Evolutionary conservation across 2,888 invertebrate species (phyloP), one percentile per base, ranked within the genome.

Genomic region (Corbicula japonica): DNA sequence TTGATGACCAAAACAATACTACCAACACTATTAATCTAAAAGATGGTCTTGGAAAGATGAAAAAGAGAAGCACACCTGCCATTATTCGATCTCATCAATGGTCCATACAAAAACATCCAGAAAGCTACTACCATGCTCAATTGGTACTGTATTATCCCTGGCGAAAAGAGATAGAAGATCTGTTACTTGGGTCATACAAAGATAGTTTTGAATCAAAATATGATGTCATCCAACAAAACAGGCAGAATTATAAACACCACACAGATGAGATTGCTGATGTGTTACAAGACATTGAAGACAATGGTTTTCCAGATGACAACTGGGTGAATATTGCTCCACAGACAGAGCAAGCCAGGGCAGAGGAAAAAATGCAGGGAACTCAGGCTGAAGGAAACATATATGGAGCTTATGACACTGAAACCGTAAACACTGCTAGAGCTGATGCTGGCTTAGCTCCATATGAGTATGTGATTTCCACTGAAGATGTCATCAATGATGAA

Each of bases 81-180:
- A 60, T 76, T 23, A 38, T 72, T 18, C 52, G 70, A 50, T 48
- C 62, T 54, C 76, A 76, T 28, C 69, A 76, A 23, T 76, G 61
- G 30, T 69, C 62, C 26, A 21, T 35, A 32, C 41, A 23, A 50
- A 68, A 78, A 30, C 46, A 73, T 10, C 62, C 79, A 23, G 74
- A 75, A 32, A 44, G 63, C 15, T 75, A 54, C 38, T 79, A 65
- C 38, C 70, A 74, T 63, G 32, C 69, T 32, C 69, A 69, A 35
- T 44, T 70, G 10, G 18, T 69, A n/a, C 52, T 80, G 15, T 80
- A 76, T 41, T 66, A 30, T n/a, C 72, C 80, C 54, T 76, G 72
- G 72, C 32, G 62, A 35, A 15, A 76, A 21, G 76, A 76, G 30
- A 21, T n/a, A 1, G n/a, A 32, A n/a, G 73, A 78, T 52, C 23